Evolutionary conservation across 2,888 invertebrate species (phyloP).

Genomic region (Drosophila yooni): DNA sequence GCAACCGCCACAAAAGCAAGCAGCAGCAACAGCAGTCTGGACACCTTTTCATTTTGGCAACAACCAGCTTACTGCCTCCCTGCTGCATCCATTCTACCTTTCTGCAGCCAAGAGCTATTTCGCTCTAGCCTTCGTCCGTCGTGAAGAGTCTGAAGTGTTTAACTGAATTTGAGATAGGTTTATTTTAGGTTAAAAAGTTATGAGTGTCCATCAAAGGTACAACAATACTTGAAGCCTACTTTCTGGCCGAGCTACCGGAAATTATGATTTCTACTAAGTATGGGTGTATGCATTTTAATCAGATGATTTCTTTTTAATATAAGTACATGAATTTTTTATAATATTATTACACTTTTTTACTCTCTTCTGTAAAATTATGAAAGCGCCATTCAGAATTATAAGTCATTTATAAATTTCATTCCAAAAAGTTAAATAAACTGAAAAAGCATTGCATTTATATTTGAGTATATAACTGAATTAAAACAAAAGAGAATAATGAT

Average conservation of each 20-base stretch:
- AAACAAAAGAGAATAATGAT: not conserved
- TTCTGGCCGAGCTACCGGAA: constrained; percentile 8
- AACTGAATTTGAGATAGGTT: constrained; percentile 39
- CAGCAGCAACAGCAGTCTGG: constrained; percentile 18
- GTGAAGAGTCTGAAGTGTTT: constrained; percentile 25
- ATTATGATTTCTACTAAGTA: constrained; percentile 26
- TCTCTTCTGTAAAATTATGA: not conserved
- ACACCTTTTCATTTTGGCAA: constrained; percentile 41
- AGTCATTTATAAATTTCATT: not conserved
- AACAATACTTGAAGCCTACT: constrained; percentile 29
- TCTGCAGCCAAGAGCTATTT: constrained; percentile 23
- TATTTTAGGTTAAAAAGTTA: constrained; percentile 39
- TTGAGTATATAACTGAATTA: not conserved
- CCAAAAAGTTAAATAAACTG: not conserved
- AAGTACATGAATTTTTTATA: not conserved
- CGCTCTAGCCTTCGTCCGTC: constrained; percentile 7
- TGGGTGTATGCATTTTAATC: constrained; percentile 19
- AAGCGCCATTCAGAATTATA: not conserved
- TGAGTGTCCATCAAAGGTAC: constrained; percentile 20
- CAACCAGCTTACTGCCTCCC: constrained; percentile 21
- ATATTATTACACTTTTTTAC: not conserved
- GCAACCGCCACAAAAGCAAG: not conserved
- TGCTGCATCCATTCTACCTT: constrained; percentile 18
- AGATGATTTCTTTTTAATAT: not conserved
- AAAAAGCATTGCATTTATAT: not conserved